These are phyloP conservation scores for Pseudomyrmex cubaensis DNA, from an alignment of 1,140 invertebrate species.

Conservation along the genomic window DNA sequence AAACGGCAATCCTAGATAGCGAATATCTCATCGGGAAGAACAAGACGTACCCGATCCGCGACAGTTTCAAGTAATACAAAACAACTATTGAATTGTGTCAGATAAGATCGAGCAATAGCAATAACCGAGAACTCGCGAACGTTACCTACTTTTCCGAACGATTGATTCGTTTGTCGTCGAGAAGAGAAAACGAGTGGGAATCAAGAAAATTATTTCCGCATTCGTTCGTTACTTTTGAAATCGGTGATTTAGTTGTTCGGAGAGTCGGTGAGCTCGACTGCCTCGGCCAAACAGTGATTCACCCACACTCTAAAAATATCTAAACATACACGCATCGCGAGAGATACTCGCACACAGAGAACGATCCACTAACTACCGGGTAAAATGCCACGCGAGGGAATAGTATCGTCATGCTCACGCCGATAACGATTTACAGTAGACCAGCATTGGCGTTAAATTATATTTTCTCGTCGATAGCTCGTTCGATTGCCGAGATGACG, in stretches of 20 bases:
- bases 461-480: constrained; percentile 43
- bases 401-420: constrained; percentile 7
- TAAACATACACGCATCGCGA: constrained; percentile 76
- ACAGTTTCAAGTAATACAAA: constrained; percentile 11
- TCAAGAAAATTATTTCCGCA: constrained; percentile 73
- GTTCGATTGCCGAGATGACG: constrained; percentile 44
- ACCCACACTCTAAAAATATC: constrained; percentile 84
- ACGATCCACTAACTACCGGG: constrained; percentile 63
- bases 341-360: constrained; percentile 58
- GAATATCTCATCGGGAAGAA: constrained; percentile 31
- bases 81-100: background rate
- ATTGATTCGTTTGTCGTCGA: background rate
- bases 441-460: constrained; percentile 50
- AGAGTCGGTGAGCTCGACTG: constrained; percentile 61
- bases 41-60: background rate
- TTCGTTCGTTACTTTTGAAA: constrained; percentile 83
- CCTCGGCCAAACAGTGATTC: constrained; percentile 81
- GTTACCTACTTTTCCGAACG: background rate
- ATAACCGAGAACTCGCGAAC: background rate
- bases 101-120: constrained; percentile 3
- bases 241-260: constrained; percentile 80
- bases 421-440: constrained; percentile 46
- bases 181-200: background rate
- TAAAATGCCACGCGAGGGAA: constrained; percentile 57
- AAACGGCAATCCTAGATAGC: background rate